Evolutionary conservation across 2,113 vertebrate genomes (phyloP), one percentile per base, ranked within the genome.

Genomic region (Polyodon spathula): DNA sequence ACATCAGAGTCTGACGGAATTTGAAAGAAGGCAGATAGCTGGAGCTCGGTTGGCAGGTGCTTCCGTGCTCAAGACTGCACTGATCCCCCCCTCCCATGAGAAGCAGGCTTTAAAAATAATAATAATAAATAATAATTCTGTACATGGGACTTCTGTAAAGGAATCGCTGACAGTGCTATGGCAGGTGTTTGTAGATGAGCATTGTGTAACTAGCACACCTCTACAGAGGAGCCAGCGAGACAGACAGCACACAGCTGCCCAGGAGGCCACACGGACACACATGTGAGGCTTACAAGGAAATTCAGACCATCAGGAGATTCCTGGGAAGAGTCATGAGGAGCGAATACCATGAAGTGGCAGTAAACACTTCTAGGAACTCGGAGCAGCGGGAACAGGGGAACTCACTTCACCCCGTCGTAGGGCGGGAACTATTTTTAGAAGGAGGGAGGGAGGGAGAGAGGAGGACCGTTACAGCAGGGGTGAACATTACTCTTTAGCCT

Each of bases 321-420:
- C 43, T 60, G 46, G 60, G 42, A 55, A 37, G 46, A n/a, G 40
- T 6, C 37, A n/a, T n/a, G n/a, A n/a, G n/a, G n/a, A n/a, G n/a
- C n/a, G n/a, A 59, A 8, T 70, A 71, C 63, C 65, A 58, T 42
- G 65, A 67, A 71, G 39, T 44, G 55, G 52, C 14, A 37, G 44
- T 51, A 61, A 56, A 62, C 40, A 40, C 56, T 71, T 68, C 68
- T 62, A 58, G 60, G 66, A 73, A 68, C 58, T 65, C 12, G 17
- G 66, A 50, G 11, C 46, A n/a, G 46, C 2, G 7, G 4, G 46
- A 5, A 5, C 7, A 50, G 7, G 4, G 8, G 10, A 50, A n/a
- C n/a, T n/a, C n/a, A n/a, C n/a, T n/a, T n/a, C n/a, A n/a, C n/a
- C n/a, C n/a, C n/a, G n/a, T n/a, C n/a, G n/a, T n/a, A n/a, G n/a